phyloP scores from a whole-genome alignment of 1,140 invertebrate species.

The Mya arenaria region DNA sequence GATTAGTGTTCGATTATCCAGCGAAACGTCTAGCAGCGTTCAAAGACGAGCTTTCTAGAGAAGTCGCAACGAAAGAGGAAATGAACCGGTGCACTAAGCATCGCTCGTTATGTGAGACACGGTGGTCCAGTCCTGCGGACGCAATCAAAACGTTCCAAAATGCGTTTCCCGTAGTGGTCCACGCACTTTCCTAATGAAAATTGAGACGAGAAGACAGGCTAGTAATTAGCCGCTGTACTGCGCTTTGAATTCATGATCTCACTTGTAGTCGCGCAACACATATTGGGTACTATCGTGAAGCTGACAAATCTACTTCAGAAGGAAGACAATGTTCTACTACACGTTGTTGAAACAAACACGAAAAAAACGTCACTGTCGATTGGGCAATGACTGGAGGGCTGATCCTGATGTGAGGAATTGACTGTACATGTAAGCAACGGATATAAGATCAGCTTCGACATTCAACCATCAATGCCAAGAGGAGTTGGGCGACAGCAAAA shows the following conservation, averaged over 20 bases:
- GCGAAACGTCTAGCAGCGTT: constrained; percentile 18
- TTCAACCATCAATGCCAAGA: not conserved
- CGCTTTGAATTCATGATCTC: constrained; percentile 22
- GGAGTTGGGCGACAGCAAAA: constrained; percentile 8
- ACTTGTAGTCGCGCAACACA: not conserved
- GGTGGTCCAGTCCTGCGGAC: constrained; percentile 29
- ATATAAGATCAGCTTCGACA: constrained; percentile 5
- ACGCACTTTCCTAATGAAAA: constrained; percentile 12
- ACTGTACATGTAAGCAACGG: constrained; percentile 1
- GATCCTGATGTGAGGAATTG: constrained; percentile 2
- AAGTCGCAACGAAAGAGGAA: constrained; percentile 2
- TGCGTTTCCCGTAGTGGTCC: constrained; percentile 10
- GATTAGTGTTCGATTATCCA: constrained; percentile 24
- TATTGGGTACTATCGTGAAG: not conserved
- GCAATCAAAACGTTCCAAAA: constrained; percentile 18
- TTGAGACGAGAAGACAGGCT: not conserved
- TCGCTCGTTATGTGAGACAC: constrained; percentile 4
- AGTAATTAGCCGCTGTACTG: constrained; percentile 8
- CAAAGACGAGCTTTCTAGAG: constrained; percentile 6
- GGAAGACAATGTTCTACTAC: constrained; percentile 9
- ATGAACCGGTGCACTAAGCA: constrained; percentile 29
- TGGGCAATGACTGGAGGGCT: not conserved
- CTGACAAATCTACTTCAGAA: constrained; percentile 25
- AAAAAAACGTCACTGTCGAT: not conserved
- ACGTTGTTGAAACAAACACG: constrained; percentile 1